These are phyloP conservation scores for Aurelia sp. DNA, from an alignment of 30 jellyfish, hydroid and myxozoan species.

Conservation along the genomic window DNA sequence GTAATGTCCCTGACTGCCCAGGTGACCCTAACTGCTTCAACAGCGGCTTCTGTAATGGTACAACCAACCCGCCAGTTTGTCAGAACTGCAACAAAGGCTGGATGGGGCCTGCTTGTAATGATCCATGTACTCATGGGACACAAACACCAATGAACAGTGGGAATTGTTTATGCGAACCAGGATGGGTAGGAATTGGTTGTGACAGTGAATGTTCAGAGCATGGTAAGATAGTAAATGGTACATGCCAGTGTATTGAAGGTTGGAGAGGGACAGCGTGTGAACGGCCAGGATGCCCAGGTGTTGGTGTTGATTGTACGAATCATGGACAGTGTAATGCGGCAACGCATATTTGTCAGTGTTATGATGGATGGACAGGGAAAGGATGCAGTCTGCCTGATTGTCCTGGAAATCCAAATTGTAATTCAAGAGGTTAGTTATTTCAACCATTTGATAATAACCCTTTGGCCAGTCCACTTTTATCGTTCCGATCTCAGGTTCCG, in stretches of 20 bases:
- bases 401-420: conserved; percentile 73
- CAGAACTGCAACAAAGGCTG: conserved; percentile 62
- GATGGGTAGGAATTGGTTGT: conserved; percentile 78
- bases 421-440: conserved; percentile 31
- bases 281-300: conserved; percentile 77
- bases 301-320: conserved; percentile 48
- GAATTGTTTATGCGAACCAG: conserved; percentile 64
- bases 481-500: too few species aligned
- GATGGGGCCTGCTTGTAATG: conserved; percentile 81
- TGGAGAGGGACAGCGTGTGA: conserved; percentile 78
- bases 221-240: conserved; percentile 44
- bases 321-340: conserved; percentile 69
- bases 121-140: conserved; percentile 55
- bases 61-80: conserved; percentile 46
- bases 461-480: too few species aligned
- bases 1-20: conserved; percentile 70
- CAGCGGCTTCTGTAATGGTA: conserved; percentile 67
- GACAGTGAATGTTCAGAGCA: conserved; percentile 76
- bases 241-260: conserved; percentile 46
- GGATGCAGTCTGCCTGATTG: conserved; percentile 70
- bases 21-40: conserved; percentile 69
- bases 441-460: too few species aligned
- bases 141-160: conserved; percentile 78
- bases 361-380: conserved; percentile 76
- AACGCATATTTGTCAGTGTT: conserved; percentile 61